Base-by-base conservation (phyloP, 2,888 invertebrate genomes). In the Conops quadrifasciatus region DNA sequence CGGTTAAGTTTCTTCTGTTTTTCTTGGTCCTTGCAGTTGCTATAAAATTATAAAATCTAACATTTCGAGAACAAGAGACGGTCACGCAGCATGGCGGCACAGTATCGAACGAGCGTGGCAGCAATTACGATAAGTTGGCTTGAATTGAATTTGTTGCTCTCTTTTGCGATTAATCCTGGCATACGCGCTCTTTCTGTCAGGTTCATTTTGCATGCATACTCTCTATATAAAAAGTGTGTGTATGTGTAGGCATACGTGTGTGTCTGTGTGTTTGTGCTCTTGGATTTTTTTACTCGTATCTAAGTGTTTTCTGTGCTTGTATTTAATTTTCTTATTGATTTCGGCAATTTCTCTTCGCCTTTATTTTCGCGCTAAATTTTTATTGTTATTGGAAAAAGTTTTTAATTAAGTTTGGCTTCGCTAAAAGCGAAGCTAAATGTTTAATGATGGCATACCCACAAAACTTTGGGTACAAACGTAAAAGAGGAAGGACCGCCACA, bases 351-450 rank as follows among this genome's bases (percentile, higher is more conserved):
- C 2, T 53, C 53, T 53, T 7, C 28, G 59, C 1, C 24, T 13
- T 19, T 28, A 3, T 16, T 26, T 21, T 36, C 7, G 19, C 21
- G 13, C 1, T 63, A 5, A 15, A 9, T 43, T 43, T n/a, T 43
- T 56, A 5, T 56, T 24, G 30, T 26, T 59, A 28, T 30, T 49
- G 24, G 1, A 45, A 19, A 43, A 67, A 67, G 47, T 47, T 67
- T 59, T 45, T 67, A 67, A 59, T 67, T 49, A 26, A 30, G 49
- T 45, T 36, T 28, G 26, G 67, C 45, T n/a, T n/a, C 28, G 59
- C 60, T 58, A 59, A 59, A 19, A 53, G n/a, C 53, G 53, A 21
- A 21, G 21, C 21, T 53, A 53, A 53, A 53, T 53, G 19, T 53
- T 53, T 53, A 53, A 53, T 53, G 53, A 53, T n/a, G n/a, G 36